phyloP scores from a whole-genome alignment of 2,113 vertebrate genomes.

The Bothrops jararaca region DNA sequence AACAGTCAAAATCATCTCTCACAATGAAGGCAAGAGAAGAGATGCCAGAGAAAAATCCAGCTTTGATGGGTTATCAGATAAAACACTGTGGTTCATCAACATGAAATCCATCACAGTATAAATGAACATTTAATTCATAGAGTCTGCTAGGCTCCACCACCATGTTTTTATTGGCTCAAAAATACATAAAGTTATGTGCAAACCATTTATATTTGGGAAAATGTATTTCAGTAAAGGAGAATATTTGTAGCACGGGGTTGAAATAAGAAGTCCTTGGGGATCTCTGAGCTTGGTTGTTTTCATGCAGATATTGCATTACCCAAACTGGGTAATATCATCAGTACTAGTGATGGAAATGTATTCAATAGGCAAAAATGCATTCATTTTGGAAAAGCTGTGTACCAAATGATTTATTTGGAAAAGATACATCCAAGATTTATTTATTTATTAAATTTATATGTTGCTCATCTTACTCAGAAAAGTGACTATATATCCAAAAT shows the following conservation, averaged over 20 bases:
- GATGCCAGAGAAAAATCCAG: not conserved
- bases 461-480: not conserved
- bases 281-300: not conserved
- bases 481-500: not conserved
- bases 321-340: not conserved
- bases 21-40: not conserved
- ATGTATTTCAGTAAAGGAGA: not conserved
- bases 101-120: not conserved
- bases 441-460: not conserved
- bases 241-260: not conserved
- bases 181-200: not conserved
- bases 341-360: not conserved
- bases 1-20: not conserved
- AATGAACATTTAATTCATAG: not conserved
- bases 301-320: not conserved
- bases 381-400: not conserved
- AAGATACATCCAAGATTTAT: not conserved
- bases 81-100: not conserved
- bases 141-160: not conserved
- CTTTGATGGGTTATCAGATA: not conserved
- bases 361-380: not conserved
- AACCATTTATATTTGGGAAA: not conserved
- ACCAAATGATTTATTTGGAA: not conserved
- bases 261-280: not conserved
- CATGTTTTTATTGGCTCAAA: not conserved